Conservation (phyloP, 1,140 invertebrate genomes). For the Zaprionus ghesquierei region DNA sequence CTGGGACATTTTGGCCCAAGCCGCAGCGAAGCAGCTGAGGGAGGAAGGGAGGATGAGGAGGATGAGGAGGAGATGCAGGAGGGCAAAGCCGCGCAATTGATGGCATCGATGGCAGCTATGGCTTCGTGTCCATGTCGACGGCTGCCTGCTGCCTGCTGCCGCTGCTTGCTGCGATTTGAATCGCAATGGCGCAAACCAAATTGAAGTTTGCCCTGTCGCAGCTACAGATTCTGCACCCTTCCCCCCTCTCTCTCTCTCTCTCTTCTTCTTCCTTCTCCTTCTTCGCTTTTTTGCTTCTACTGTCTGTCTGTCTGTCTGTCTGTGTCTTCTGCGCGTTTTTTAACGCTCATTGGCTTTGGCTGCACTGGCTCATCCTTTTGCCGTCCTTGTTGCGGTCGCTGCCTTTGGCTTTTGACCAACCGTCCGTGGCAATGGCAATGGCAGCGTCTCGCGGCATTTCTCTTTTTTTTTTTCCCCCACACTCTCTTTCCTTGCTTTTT, state of each 20-base stretch:
- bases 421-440: not conserved
- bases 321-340: constrained; percentile 47
- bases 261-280: not conserved
- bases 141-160: constrained; percentile 27
- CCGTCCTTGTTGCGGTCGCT: constrained; percentile 62
- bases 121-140: constrained; percentile 26
- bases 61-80: too few species aligned
- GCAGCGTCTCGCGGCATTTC: not conserved
- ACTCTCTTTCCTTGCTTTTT: not conserved
- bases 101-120: constrained; percentile 55
- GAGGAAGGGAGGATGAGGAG: not conserved
- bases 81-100: constrained; percentile 58
- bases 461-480: not conserved
- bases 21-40: not conserved
- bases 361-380: constrained; percentile 33
- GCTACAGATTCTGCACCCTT: constrained; percentile 6
- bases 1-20: constrained; percentile 57
- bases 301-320: constrained; percentile 14
- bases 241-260: not conserved
- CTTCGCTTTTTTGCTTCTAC: too few species aligned
- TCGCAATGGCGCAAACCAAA: constrained; percentile 74
- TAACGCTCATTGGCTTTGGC: constrained; percentile 62
- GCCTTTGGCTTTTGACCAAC: constrained; percentile 52
- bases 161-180: constrained; percentile 65
- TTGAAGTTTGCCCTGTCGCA: constrained; percentile 64